Conservation (phyloP, 1,140 invertebrate species). For the Sesamia nonagrioides region DNA sequence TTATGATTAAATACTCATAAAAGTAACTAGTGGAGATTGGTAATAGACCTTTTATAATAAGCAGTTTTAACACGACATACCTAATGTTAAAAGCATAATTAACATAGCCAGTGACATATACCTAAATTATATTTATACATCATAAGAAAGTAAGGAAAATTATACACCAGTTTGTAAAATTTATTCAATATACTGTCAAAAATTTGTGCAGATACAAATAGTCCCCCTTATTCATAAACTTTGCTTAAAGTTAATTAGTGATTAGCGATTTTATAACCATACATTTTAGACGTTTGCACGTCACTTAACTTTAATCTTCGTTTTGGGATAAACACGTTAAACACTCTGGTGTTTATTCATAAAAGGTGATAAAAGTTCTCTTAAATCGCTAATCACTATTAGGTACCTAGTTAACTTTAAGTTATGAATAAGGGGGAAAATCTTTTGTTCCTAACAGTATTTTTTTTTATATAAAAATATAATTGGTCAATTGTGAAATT, state of each 20-base stretch:
- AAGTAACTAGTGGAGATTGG: slow-evolving; percentile 37
- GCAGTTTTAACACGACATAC: slow-evolving; percentile 12
- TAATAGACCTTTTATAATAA: slow-evolving; percentile 36
- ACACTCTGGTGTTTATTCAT: no score
- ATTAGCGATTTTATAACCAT: no score
- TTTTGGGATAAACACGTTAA: no score
- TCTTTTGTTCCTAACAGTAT: slow-evolving; percentile 32
- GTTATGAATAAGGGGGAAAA: no score
- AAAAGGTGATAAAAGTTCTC: no score
- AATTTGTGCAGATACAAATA: slow-evolving; percentile 7
- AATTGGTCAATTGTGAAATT: slow-evolving; percentile 73
- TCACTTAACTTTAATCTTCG: no score
- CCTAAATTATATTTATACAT: slow-evolving; percentile 4
- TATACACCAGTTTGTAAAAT: slow-evolving; percentile 7
- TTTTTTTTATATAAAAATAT: slow-evolving; percentile 61
- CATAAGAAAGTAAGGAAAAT: slow-evolving; percentile 19
- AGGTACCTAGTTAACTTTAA: no score
- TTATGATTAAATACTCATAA: slow-evolving; percentile 70
- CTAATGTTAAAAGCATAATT: slow-evolving; percentile 23
- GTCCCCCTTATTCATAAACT: no score
- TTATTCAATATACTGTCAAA: slow-evolving; percentile 4
- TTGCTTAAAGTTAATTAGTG: no score
- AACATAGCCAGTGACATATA: slow-evolving; percentile 36
- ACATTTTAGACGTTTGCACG: no score
- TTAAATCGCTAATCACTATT: no score